These are phyloP conservation scores for Amblyopsis rosae DNA, from an alignment of 2,113 vertebrate species.

Conservation along the genomic window DNA sequence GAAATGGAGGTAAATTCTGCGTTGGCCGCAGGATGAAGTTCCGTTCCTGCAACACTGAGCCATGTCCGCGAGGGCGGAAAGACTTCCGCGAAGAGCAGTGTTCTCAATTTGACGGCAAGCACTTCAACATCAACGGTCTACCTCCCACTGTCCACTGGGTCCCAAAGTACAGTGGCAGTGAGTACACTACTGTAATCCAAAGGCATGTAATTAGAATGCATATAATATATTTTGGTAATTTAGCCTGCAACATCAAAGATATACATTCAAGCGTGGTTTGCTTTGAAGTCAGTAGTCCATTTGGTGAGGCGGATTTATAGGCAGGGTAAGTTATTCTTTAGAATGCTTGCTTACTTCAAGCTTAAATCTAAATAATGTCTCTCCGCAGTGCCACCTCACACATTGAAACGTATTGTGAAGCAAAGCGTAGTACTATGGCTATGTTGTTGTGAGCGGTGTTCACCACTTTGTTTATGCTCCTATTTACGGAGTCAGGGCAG, in stretches of 20 bases:
- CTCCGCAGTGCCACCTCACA: no score
- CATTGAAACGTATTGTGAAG: no score
- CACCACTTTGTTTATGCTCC: no score
- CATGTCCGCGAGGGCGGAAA: slow-evolving; percentile 86
- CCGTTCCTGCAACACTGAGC: slow-evolving; percentile 93
- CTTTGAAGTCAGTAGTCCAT: slow-evolving; percentile 1
- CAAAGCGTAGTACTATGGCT: no score
- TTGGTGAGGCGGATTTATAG: slow-evolving; percentile 1
- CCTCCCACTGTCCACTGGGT: slow-evolving; percentile 90
- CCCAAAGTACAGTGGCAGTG: slow-evolving; percentile 96
- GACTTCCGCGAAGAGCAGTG: slow-evolving; percentile 96
- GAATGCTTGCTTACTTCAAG: no score
- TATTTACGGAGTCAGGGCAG: no score
- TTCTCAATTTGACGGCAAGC: slow-evolving; percentile 91
- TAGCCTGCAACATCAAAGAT: slow-evolving; percentile 13
- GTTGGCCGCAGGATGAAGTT: slow-evolving; percentile 97
- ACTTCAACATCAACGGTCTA: slow-evolving; percentile 96
- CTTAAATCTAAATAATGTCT: no score
- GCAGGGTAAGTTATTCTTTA: no score
- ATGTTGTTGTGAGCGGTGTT: no score
- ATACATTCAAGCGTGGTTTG: slow-evolving; percentile 10
- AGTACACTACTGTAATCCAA: slow-evolving; percentile 64
- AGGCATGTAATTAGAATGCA: slow-evolving; percentile 8
- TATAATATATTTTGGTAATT: background rate
- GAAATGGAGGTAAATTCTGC: slow-evolving; percentile 91